Base-by-base conservation (phyloP, 2,113 vertebrate species). In the Lophura nycthemera region DNA sequence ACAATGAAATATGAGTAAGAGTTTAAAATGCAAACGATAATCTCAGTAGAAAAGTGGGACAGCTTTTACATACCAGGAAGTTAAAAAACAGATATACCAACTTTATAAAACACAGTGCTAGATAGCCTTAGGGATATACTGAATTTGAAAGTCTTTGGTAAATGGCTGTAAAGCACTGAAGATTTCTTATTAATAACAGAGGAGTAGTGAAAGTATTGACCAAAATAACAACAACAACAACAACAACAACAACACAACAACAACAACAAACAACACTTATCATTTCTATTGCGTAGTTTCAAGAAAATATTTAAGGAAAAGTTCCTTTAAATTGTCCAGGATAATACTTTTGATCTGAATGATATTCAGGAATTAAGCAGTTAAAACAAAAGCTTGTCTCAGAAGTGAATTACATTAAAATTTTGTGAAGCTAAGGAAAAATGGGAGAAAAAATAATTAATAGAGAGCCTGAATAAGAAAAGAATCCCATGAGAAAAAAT, bases 1-100 rank as follows among this genome's bases (percentile, higher is more conserved):
- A 16, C 25, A 70, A 15, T 59, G 2, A 79, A 56, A 2, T 63
- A 6, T 36, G 25, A 76, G 42, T 13, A 79, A 60, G 12, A 76
- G 22, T 48, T 83, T 78, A 38, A 83, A 92, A 69, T 76, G 76
- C 13, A 88, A 96, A 84, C n/a, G 40, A 47, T 14, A 27, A 65
- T 12, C n/a, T 50, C 8, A 9, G 15, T 6, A 82, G 15, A 84
- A 92, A 66, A 93, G 8, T 9, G 5, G 10, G 8, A 72, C 4
- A 83, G 4, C 77, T 81, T 93, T 81, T 36, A 75, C 74, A 82
- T 50, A 71, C 3, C 5, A 74, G 34, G 21, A 57, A 50, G 38
- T 81, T 77, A 81, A 19, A 40, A 64, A 64, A 76, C 17, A 65
- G 12, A 57, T 54, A 73, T 57, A 89, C 34, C 4, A 78, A 29